Base-by-base conservation (phyloP, 2,888 invertebrate species). In the Dione juno region DNA sequence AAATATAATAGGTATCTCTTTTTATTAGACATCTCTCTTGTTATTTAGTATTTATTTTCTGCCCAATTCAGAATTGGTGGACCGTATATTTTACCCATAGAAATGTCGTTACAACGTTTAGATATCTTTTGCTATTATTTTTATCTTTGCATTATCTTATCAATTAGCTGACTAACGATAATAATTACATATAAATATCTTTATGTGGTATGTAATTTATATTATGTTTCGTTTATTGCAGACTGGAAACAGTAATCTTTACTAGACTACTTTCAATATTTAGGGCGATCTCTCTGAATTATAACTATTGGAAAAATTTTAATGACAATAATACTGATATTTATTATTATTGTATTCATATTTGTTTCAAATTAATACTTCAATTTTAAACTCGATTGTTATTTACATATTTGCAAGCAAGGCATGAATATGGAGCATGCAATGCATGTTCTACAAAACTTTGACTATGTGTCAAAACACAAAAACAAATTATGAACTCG, bases 71-170 rank as follows among this genome's bases (percentile, higher is more conserved):
- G 28, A 28, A 2, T 3, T 3, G 3, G 5, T 5, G 35, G 35
- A 37, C n/a, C 48, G 1, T 50, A 50, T 5, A 37, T 10, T 54
- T 5, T n/a, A 54, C 10, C n/a, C 14, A 35, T 57, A 35, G 35
- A 52, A 37, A 37, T 57, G 37, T 37, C 37, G 16, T 37, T 54
- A 54, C 13, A 35, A 37, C n/a, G 13, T 37, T 54, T 54, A 35
- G 9, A 35, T 35, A 16, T 37, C 35, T 40, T 37, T 57, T 40
- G 16, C 7, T 37, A 19, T 16, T 40, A 16, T 16, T 16, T 10
- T 37, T 57, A 40, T 57, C 37, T 19, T 13, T 57, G 1, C 11
- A 6, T 40, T 57, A 57, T 57, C 57, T 57, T 57, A 57, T 37
- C 57, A 37, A 28, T 54, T 54, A 37, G 35, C 0, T 16, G 7